Conservation (phyloP, 2,888 invertebrate species). For the Aleiodes testaceus region DNA sequence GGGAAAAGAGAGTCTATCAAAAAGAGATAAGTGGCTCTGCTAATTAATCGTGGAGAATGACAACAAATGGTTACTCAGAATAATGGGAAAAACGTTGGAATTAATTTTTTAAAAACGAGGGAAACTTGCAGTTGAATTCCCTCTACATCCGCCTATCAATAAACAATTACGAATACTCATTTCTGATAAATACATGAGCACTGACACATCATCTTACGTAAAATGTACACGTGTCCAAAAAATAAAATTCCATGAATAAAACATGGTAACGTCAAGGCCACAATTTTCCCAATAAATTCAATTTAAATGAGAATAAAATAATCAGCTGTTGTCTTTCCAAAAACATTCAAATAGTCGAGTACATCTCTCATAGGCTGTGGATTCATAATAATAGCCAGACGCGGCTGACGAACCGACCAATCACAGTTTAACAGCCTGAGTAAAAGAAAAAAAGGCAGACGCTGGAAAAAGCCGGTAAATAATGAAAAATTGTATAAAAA, state of each 20-base stretch:
- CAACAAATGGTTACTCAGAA: not conserved
- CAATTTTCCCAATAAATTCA: not conserved
- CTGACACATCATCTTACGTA: not conserved
- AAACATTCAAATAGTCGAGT: not conserved
- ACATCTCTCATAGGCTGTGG: conserved; percentile 8
- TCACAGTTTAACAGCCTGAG: not conserved
- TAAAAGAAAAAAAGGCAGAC: not conserved
- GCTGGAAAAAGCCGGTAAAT: conserved; percentile 24
- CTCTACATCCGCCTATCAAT: not conserved
- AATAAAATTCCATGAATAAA: conserved; percentile 6
- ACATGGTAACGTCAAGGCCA: not conserved
- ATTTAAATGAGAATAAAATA: not conserved
- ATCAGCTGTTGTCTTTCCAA: conserved; percentile 10
- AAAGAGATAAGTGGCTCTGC: conserved; percentile 6
- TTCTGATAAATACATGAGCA: not conserved
- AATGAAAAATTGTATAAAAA: no score
- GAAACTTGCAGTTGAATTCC: no score
- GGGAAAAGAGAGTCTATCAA: not conserved
- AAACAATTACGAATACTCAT: not conserved
- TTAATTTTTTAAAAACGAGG: no score
- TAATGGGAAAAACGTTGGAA: not conserved
- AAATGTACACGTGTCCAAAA: not conserved
- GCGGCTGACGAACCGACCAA: not conserved
- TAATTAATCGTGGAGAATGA: not conserved
- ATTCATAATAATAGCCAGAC: not conserved